Conservation (phyloP, 2,888 invertebrate genomes). For the Lymantria monacha region DNA sequence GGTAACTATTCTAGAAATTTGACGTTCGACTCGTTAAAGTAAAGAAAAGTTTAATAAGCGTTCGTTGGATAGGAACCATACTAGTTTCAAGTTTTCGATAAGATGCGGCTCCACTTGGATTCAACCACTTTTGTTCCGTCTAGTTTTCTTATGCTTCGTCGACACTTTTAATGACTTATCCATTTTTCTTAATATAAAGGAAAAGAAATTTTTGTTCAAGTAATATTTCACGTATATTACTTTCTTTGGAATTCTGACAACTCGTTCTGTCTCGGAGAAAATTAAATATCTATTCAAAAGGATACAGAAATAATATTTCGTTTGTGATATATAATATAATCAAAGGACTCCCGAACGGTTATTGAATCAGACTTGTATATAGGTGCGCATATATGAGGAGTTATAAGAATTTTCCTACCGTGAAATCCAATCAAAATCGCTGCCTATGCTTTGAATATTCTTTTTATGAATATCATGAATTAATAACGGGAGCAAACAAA, state of each 20-base stretch:
- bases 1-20: constrained; percentile 53
- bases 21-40: constrained; percentile 56
- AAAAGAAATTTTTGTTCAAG: constrained; percentile 45
- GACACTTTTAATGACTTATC: constrained; percentile 79
- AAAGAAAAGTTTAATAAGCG: constrained; percentile 72
- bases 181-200: constrained; percentile 52
- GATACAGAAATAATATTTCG: constrained; percentile 21
- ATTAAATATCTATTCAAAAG: constrained; percentile 28
- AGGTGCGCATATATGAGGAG: constrained; percentile 26
- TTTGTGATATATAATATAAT: constrained; percentile 24
- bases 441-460: constrained; percentile 51
- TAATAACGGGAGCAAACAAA: constrained; percentile 63
- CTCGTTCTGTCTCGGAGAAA: constrained; percentile 15
- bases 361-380: constrained; percentile 39
- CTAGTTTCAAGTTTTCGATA: constrained; percentile 71
- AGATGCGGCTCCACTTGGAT: constrained; percentile 52
- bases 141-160: constrained; percentile 68
- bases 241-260: constrained; percentile 14
- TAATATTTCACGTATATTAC: constrained; percentile 24
- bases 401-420: constrained; percentile 45
- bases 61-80: constrained; percentile 57
- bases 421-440: constrained; percentile 67
- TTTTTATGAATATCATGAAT: constrained; percentile 55
- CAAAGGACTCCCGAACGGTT: constrained; percentile 34
- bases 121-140: constrained; percentile 65